phyloP scores from a whole-genome alignment of 2,113 vertebrate species.

The Willisornis vidua region DNA sequence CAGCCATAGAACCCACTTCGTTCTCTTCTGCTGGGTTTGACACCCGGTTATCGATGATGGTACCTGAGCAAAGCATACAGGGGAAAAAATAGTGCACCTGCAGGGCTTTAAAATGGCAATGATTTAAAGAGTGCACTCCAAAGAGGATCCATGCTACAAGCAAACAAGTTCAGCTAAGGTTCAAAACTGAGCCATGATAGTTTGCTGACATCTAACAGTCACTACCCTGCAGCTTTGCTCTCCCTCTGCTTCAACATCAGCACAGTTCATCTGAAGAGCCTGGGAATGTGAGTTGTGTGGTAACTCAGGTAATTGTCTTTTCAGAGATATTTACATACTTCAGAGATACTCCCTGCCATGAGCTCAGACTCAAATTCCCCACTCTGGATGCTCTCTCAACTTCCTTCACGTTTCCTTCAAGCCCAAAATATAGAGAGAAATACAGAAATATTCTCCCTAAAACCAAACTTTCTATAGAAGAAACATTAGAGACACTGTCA shows the following conservation, averaged over 20 bases:
- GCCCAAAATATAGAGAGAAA: background rate
- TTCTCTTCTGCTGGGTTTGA: conserved; percentile 76
- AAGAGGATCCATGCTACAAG: background rate
- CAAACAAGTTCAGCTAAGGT: background rate
- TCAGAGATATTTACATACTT: background rate
- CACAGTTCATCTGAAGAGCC: background rate
- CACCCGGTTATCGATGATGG: conserved; percentile 70
- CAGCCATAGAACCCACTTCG: conserved; percentile 75
- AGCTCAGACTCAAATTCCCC: background rate
- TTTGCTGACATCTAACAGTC: background rate
- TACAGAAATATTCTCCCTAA: background rate
- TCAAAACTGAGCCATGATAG: background rate
- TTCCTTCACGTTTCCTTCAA: background rate
- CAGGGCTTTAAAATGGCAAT: fast-evolving
- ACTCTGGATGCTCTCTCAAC: background rate
- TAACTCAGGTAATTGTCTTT: background rate
- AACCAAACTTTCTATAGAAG: background rate
- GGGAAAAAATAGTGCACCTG: background rate
- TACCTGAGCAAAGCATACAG: conserved; percentile 41
- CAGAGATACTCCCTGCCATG: background rate
- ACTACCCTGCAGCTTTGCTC: background rate
- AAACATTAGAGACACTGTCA: background rate
- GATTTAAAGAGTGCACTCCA: background rate
- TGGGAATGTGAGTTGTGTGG: background rate
- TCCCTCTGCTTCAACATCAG: background rate